Conservation (phyloP, 2,797 vertebrate species). For the Sebastes trivittatus region DNA sequence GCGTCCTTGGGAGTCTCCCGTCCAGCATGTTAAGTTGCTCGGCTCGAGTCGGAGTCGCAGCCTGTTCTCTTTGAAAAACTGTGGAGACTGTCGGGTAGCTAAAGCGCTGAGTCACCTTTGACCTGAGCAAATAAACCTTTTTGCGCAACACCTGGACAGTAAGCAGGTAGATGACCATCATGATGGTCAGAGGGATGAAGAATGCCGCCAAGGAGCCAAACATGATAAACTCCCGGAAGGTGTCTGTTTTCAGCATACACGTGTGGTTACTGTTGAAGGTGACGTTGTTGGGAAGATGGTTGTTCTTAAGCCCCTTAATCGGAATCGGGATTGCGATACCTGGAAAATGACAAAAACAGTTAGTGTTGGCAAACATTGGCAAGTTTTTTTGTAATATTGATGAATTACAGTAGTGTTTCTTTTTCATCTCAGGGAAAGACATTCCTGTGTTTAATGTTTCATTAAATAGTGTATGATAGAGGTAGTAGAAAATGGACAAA, state of each 20-base stretch:
- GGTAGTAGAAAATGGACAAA: not conserved
- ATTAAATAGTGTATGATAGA: not conserved
- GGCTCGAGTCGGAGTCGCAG: constrained; percentile 74
- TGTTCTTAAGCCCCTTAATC: constrained; percentile 88
- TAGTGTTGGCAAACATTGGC: not conserved
- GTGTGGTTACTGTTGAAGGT: constrained; percentile 89
- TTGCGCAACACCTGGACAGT: constrained; percentile 92
- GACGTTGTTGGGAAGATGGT: constrained; percentile 73
- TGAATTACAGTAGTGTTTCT: not conserved
- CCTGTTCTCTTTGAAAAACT: constrained; percentile 86
- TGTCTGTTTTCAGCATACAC: constrained; percentile 86
- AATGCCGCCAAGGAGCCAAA: constrained; percentile 94
- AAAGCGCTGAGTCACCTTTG: constrained; percentile 86
- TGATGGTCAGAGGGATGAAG: constrained; percentile 93
- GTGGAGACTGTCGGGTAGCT: constrained; percentile 86
- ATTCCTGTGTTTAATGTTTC: not conserved
- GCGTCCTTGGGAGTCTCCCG: constrained; percentile 71
- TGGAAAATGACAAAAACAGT: constrained; percentile 70
- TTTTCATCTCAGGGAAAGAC: not conserved
- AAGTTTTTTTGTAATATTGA: not conserved
- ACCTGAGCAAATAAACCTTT: constrained; percentile 91
- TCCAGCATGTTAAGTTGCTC: constrained; percentile 85
- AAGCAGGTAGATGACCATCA: constrained; percentile 96
- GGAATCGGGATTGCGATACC: constrained; percentile 95
- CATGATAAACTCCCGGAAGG: constrained; percentile 92